Base-by-base conservation (phyloP, 2,113 vertebrate genomes). In the Coryphaenoides rupestris region DNA sequence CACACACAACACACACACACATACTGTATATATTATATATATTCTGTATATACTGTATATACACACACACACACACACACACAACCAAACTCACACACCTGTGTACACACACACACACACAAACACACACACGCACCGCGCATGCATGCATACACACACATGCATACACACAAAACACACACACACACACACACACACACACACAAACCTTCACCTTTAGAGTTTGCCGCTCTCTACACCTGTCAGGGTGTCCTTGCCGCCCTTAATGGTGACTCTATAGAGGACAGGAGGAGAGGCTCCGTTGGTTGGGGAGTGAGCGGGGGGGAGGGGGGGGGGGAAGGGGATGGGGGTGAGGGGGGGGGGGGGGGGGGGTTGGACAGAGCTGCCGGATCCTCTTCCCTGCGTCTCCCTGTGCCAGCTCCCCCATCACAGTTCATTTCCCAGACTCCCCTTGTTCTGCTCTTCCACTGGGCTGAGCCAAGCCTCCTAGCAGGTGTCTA, bases 401-500 rank as follows among this genome's bases (percentile, higher is more conserved):
- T 66, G 63, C 81, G 74, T 69, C 57, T 73, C 21, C 10, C 5
- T 28, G 84, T 85, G 84, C 82, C 84, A 85, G 77, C 64, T n/a
- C 66, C 62, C 57, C 60, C 73, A 76, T 74, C 73, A 81, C 80
- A 84, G 80, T 80, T 84, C 73, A 83, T 77, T 85, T 85, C 76
- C 52, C 84, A 74, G 80, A 77, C 76, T 73, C 64, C 63, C 76
- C 76, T n/a, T n/a, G n/a, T n/a, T n/a, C n/a, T n/a, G n/a, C 61
- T 67, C 58, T 68, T 78, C 62, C 58, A 58, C 68, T 73, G 47
- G 64, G 68, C 82, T 81, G 65, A 66, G 85, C 85, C 86, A 88
- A 86, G 75, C 66, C 74, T 86, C 86, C 65, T 82, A 80, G 86
- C 82, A 85, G 82, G 87, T 85, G 81, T 78, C 73, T 72, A 68